These are phyloP conservation scores for Crossocerus cetratus DNA, from an alignment of 2,888 invertebrate species.

Conservation along the genomic window DNA sequence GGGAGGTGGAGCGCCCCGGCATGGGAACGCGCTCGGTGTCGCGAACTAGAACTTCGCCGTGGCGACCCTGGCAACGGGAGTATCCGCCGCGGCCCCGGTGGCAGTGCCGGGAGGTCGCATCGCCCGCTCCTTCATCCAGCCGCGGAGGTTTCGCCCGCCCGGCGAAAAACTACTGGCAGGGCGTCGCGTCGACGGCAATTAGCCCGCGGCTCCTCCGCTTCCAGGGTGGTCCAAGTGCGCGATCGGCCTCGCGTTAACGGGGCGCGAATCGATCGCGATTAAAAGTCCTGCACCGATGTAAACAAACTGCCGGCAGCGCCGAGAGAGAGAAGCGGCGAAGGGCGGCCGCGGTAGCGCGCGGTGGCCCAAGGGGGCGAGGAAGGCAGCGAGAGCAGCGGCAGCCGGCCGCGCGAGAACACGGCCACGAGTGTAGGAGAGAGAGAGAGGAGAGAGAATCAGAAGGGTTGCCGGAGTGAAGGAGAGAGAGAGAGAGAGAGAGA, in stretches of 20 bases:
- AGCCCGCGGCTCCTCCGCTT: not conserved
- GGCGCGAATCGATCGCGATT: slow-evolving; percentile 67
- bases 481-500: slow-evolving; percentile 37
- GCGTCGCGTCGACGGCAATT: slow-evolving; percentile 32
- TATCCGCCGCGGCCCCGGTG: slow-evolving; percentile 12
- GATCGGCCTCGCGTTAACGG: slow-evolving; percentile 12
- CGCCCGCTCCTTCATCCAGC: not conserved
- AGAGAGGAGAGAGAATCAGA: slow-evolving; percentile 11
- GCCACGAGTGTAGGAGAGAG: slow-evolving; percentile 13
- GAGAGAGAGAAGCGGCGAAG: slow-evolving; percentile 43
- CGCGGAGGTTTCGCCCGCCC: not conserved
- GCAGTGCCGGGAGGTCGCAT: not conserved
- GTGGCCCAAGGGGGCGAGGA: slow-evolving; percentile 16
- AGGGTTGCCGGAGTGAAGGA: slow-evolving; percentile 21
- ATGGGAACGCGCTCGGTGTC: slow-evolving; percentile 6
- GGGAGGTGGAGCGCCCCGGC: too few relatives aligned
- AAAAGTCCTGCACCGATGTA: slow-evolving; percentile 71
- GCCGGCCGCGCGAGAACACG: slow-evolving; percentile 18
- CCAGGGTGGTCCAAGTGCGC: slow-evolving; percentile 3
- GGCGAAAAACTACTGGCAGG: not conserved
- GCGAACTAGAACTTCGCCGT: slow-evolving; percentile 55
- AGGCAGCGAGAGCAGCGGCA: slow-evolving; percentile 33
- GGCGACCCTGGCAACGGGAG: slow-evolving; percentile 49
- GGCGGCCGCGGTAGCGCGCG: slow-evolving; percentile 17
- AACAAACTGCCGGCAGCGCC: slow-evolving; percentile 68